phyloP scores from a whole-genome alignment of 1,140 invertebrate species.

The Anadara kagoshimensis region DNA sequence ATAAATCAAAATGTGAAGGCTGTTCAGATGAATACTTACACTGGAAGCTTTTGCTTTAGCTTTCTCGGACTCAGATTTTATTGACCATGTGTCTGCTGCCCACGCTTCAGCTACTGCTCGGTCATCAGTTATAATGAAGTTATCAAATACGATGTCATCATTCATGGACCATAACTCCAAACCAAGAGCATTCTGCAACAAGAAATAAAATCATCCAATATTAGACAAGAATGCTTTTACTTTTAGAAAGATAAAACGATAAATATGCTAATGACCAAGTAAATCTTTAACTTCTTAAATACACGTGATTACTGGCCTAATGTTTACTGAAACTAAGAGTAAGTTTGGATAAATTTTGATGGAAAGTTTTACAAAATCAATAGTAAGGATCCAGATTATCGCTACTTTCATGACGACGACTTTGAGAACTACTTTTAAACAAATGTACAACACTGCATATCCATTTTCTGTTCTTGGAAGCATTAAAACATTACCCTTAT shows the following conservation, averaged over 20 bases:
- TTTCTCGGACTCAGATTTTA: conserved; percentile 83
- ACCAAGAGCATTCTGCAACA: conserved; percentile 88
- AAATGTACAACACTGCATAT: too few relatives aligned
- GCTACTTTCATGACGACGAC: too few relatives aligned
- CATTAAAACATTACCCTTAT: too few relatives aligned
- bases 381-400: too few relatives aligned
- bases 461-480: too few relatives aligned
- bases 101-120: conserved; percentile 85
- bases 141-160: conserved; percentile 90
- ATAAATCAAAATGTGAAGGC: too few relatives aligned
- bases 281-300: not conserved
- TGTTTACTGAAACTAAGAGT: too few relatives aligned
- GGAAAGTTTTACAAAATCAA: too few relatives aligned
- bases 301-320: too few relatives aligned
- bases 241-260: not conserved
- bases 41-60: conserved; percentile 4
- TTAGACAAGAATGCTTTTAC: not conserved
- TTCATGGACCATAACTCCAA: conserved; percentile 99
- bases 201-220: conserved; percentile 7
- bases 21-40: too few relatives aligned
- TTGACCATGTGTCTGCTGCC: conserved; percentile 88
- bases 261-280: not conserved
- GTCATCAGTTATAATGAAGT: conserved; percentile 93
- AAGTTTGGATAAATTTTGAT: too few relatives aligned
- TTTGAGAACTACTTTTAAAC: too few relatives aligned